These are phyloP conservation scores for Melanchra persicariae DNA, from an alignment of 2,888 invertebrate genomes.

Conservation along the genomic window DNA sequence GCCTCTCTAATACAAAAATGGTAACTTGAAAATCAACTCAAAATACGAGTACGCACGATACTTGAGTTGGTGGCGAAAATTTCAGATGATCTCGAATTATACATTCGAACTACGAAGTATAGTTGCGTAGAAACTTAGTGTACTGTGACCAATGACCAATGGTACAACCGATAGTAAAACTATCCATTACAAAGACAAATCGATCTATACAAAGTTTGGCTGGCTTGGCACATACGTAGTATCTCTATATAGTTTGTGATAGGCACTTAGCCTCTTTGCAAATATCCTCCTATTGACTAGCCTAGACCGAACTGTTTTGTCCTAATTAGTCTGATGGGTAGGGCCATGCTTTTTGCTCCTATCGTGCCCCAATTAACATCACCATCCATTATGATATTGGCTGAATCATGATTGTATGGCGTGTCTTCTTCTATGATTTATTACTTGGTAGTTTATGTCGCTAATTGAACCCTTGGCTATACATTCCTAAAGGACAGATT, in stretches of 20 bases:
- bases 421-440: not conserved
- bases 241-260: no score
- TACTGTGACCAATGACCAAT: not conserved
- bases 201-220: no score
- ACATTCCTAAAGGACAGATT: not conserved
- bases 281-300: not conserved
- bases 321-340: slow-evolving; percentile 9
- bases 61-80: no score
- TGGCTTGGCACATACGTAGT: no score
- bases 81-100: no score
- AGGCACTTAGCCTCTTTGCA: not conserved
- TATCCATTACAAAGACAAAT: no score
- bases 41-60: no score
- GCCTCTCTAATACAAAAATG: no score
- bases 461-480: not conserved
- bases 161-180: not conserved
- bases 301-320: not conserved
- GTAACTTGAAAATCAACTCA: no score
- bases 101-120: no score
- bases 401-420: not conserved
- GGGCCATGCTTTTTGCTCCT: not conserved
- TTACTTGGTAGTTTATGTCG: not conserved
- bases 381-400: slow-evolving; percentile 2
- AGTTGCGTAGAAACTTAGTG: no score
- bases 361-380: not conserved